These are phyloP conservation scores for Meandrusa payeni DNA, from an alignment of 2,888 invertebrate species.

Conservation along the genomic window DNA sequence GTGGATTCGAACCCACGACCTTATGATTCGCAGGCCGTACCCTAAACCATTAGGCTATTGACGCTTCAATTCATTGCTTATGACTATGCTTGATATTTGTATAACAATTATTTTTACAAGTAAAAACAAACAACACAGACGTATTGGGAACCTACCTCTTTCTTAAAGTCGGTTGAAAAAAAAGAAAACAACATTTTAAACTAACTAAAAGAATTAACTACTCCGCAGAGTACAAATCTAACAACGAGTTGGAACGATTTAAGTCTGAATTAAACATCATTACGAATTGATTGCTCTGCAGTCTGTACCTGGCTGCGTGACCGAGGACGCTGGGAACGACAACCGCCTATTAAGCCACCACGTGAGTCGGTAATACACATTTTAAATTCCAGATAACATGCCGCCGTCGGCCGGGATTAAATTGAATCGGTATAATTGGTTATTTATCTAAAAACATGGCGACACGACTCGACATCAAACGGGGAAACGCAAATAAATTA, in stretches of 20 bases:
- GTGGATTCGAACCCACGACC: too few relatives aligned
- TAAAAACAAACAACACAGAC: too few relatives aligned
- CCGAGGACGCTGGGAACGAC: slow-evolving; percentile 9
- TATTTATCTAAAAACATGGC: slow-evolving; percentile 66
- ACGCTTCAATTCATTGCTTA: too few relatives aligned
- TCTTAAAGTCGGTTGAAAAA: too few relatives aligned
- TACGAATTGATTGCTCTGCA: slow-evolving; percentile 13
- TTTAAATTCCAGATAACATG: slow-evolving; percentile 42
- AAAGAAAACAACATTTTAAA: too few relatives aligned
- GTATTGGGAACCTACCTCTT: too few relatives aligned
- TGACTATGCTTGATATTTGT: too few relatives aligned
- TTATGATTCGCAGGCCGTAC: too few relatives aligned
- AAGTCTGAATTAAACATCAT: slow-evolving; percentile 19
- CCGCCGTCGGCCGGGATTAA: slow-evolving; percentile 46
- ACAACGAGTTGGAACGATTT: slow-evolving; percentile 8
- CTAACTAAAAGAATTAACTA: not conserved
- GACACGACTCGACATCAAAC: slow-evolving; percentile 62
- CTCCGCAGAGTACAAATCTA: slow-evolving; percentile 4
- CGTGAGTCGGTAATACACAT: slow-evolving; percentile 23
- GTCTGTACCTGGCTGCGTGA: slow-evolving; percentile 7
- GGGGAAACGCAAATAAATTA: slow-evolving; percentile 71
- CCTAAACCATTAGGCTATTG: too few relatives aligned
- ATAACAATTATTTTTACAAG: too few relatives aligned
- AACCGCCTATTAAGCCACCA: slow-evolving; percentile 23
- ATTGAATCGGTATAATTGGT: slow-evolving; percentile 68